Evolutionary conservation across 2,113 vertebrate species (phyloP).

Genomic region (Tragelaphus scriptus): DNA sequence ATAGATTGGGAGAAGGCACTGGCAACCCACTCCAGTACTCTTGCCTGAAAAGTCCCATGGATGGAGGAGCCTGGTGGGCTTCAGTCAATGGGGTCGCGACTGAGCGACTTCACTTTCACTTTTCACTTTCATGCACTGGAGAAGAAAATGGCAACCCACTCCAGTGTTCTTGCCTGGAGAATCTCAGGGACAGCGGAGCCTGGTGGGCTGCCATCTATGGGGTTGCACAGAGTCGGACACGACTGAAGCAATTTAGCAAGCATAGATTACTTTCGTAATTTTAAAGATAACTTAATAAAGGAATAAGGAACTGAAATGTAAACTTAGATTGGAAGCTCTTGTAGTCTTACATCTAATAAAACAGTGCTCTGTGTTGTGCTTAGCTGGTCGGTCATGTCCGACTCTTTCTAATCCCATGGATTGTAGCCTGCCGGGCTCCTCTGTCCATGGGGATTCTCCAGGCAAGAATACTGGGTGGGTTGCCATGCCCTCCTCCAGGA

Average conservation of each 20-base stretch:
- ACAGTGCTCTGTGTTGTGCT: neutral
- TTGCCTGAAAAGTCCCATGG: too few relatives aligned
- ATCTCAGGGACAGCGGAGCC: neutral
- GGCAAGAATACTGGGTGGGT: neutral
- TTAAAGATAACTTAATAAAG: neutral
- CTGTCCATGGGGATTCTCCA: neutral
- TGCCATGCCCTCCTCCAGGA: neutral
- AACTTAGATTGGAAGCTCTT: neutral
- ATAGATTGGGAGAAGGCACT: too few relatives aligned
- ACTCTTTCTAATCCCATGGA: neutral
- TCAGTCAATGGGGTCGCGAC: too few relatives aligned
- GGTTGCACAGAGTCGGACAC: neutral
- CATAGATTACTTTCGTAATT: neutral
- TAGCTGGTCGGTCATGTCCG: fast-evolving
- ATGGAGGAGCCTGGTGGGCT: too few relatives aligned
- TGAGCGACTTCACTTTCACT: too few relatives aligned
- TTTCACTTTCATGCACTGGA: neutral
- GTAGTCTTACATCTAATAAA: neutral
- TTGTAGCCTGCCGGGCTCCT: neutral
- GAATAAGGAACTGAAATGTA: neutral
- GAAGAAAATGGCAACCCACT: neutral
- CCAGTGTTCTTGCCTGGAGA: neutral
- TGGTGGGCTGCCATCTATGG: neutral
- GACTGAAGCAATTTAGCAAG: neutral
- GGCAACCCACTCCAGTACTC: too few relatives aligned